A percentile compares a stretch with the other conserved stretches of the same genome.
Evolutionary conservation across 1,140 invertebrate genomes (phyloP).

Genomic region (Philotrypesis tridentata): DNA sequence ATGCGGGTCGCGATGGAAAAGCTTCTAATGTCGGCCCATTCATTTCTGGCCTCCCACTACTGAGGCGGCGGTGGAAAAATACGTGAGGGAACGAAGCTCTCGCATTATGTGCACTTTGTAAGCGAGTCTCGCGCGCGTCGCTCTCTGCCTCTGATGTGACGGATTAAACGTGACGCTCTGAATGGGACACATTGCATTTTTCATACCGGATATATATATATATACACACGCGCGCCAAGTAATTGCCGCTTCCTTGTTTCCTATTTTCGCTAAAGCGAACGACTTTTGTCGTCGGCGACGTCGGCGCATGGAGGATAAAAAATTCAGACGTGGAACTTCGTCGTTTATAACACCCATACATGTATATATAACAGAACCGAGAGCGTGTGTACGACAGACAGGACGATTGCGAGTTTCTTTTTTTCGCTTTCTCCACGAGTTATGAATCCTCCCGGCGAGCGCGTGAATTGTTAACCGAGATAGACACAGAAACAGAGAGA

Average conservation of each 20-base stretch:
- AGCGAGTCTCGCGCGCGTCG: too few relatives aligned
- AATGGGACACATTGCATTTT: background rate
- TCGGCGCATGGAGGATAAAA: too few relatives aligned
- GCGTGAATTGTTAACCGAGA: background rate
- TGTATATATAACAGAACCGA: too few relatives aligned
- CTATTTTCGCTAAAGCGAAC: background rate
- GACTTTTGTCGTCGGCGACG: too few relatives aligned
- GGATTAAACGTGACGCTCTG: background rate
- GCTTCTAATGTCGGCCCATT: background rate
- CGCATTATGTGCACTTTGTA: background rate
- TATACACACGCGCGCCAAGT: too few relatives aligned
- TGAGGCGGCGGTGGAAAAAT: background rate
- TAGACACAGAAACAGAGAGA: too few relatives aligned
- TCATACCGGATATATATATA: background rate
- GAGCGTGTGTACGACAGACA: too few relatives aligned
- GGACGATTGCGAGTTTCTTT: too few relatives aligned
- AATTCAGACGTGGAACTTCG: background rate
- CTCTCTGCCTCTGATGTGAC: background rate
- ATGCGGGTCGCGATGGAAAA: too few relatives aligned
- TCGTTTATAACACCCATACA: too few relatives aligned
- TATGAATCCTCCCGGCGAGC: background rate
- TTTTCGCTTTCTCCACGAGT: too few relatives aligned
- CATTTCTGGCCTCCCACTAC: background rate
- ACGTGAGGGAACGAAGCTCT: background rate
- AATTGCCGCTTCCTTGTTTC: background rate